These are phyloP conservation scores for Cynoglossus semilaevis DNA, from an alignment of 2,113 vertebrate genomes.

Conservation along the genomic window DNA sequence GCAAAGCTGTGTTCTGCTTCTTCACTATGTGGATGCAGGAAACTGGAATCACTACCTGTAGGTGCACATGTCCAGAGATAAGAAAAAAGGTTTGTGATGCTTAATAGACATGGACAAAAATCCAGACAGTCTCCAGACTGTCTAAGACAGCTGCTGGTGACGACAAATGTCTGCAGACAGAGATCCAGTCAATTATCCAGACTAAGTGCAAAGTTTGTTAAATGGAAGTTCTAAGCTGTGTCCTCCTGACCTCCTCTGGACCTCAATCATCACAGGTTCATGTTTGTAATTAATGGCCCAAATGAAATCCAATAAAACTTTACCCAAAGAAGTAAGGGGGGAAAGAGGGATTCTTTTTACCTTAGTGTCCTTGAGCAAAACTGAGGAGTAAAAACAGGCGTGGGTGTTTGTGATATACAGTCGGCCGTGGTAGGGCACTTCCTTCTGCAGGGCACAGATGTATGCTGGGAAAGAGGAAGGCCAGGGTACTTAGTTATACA, in stretches of 20 bases:
- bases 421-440: conserved; percentile 83
- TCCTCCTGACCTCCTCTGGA: no score
- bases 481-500: neutral
- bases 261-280: no score
- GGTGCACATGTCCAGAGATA: neutral
- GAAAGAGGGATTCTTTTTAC: conserved; percentile 47
- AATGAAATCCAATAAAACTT: no score
- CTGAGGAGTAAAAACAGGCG: conserved; percentile 82
- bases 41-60: conserved; percentile 78
- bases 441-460: conserved; percentile 84
- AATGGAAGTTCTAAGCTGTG: no score
- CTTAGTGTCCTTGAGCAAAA: conserved; percentile 84
- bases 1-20: conserved; percentile 84
- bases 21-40: conserved; percentile 75
- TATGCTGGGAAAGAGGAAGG: conserved; percentile 65
- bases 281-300: no score
- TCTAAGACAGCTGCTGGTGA: no score
- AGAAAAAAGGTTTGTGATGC: neutral
- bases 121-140: no score
- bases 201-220: no score
- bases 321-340: no score
- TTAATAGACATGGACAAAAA: no score
- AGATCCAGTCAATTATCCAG: no score
- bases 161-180: no score
- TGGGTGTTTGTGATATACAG: conserved; percentile 79